Evolutionary conservation across 2,113 vertebrate genomes (phyloP).

Genomic region (Sialia sialis): DNA sequence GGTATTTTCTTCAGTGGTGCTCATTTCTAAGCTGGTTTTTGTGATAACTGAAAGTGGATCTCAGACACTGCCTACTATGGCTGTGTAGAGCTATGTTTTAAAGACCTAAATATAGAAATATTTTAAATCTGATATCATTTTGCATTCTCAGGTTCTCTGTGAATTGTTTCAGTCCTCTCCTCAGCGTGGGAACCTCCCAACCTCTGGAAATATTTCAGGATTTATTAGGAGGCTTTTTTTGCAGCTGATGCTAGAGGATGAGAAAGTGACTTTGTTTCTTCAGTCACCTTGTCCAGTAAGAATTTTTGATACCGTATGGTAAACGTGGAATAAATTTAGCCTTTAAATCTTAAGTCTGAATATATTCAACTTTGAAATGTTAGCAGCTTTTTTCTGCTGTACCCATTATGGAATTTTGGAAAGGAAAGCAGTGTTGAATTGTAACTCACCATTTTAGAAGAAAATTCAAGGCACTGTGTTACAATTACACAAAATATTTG

Average conservation of each 20-base stretch:
- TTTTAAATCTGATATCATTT: neutral
- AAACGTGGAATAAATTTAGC: neutral
- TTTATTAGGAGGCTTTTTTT: slow-evolving; percentile 96
- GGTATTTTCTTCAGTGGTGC: neutral
- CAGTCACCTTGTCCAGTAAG: slow-evolving; percentile 96
- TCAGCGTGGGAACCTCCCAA: slow-evolving; percentile 88
- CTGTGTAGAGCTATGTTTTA: neutral
- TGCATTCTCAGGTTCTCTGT: slow-evolving; percentile 87
- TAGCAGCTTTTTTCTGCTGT: neutral
- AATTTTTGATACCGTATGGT: neutral
- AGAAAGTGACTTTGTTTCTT: slow-evolving; percentile 98
- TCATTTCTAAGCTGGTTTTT: neutral
- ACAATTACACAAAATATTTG: neutral
- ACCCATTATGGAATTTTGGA: neutral
- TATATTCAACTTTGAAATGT: neutral
- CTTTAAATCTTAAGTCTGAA: neutral
- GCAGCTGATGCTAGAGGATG: slow-evolving; percentile 97
- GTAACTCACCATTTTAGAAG: neutral
- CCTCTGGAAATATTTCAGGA: slow-evolving; percentile 97
- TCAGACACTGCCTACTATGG: neutral
- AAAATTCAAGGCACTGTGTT: neutral
- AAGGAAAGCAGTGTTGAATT: neutral
- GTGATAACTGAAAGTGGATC: neutral
- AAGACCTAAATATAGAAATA: neutral
- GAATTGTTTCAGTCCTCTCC: slow-evolving; percentile 97